Evolutionary conservation across 2,797 vertebrate species (phyloP), one percentile per base, ranked within the genome.

Genomic region (Garrulus glandarius): DNA sequence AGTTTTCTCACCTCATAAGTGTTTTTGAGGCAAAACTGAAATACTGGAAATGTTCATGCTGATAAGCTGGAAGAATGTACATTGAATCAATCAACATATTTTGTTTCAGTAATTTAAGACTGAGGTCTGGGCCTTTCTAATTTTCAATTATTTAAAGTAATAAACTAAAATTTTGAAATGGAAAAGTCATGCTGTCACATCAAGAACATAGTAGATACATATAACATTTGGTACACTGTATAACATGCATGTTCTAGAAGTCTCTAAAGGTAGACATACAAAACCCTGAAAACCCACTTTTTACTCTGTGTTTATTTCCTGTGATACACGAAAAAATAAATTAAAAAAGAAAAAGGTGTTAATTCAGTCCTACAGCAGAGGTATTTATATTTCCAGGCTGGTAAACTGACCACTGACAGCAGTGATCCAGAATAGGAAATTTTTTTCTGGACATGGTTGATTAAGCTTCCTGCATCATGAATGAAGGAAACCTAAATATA

Each of bases 281-380:
- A 22, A n/a, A 39, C 4, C 6, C 14, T 59, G 20, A 57, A 91
- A 76, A 11, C 4, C 1, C 5, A 11, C 14, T 53, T 77, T 72
- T 19, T 44, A 6, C 4, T 71, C 23, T 34, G 3, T 30, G 14
- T 72, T 76, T 37, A 41, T 26, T 63, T 37, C 4, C 1, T 75
- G 7, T 44, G 9, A 50, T 27, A 30, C 1, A 2, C 3, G 0
- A 7, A 18, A 14, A n/a, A 65, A 29, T 4, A 9, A 43, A 27
- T 50, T 49, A 3, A 22, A 19, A 30, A 32, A 10, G 7, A 7
- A 57, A 52, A 52, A 17, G 2, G 0, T 7, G 12, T 23, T 0
- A 27, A 26, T 74, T 63, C 10, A 44, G 5, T 39, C 37, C 11
- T 39, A 8, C 2, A 55, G 9, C 15, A 72, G 37, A 47, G 1